phyloP scores from a whole-genome alignment of 1,140 invertebrate species.

The Rhyacophila brunnea region DNA sequence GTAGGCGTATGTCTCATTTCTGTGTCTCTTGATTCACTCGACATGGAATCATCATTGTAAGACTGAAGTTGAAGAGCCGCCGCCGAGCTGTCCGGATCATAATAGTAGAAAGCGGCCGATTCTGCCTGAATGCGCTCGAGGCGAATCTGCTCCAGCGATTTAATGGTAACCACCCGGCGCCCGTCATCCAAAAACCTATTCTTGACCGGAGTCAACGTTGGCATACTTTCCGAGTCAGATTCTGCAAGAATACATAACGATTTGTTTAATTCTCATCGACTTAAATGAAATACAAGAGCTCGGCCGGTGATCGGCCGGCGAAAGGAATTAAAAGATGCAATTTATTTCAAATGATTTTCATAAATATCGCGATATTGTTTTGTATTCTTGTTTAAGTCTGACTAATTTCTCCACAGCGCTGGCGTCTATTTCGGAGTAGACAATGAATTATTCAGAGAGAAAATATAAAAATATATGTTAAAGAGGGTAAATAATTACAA shows the following conservation, averaged over 20 bases:
- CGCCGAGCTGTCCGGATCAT: constrained; percentile 1
- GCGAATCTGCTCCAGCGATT: constrained; percentile 29
- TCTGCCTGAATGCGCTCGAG: constrained; percentile 30
- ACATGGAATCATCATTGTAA: constrained; percentile 1
- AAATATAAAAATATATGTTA: constrained; percentile 2
- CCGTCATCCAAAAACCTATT: constrained; percentile 28
- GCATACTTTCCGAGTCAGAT: constrained; percentile 32
- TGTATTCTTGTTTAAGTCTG: constrained; percentile 1
- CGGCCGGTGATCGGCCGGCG: background rate
- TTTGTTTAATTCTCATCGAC: background rate
- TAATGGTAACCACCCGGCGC: constrained; percentile 18
- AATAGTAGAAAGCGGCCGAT: constrained; percentile 28
- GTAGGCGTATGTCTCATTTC: background rate
- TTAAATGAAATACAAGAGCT: background rate
- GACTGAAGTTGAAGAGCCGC: background rate
- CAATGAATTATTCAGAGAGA: background rate
- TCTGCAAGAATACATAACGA: constrained; percentile 31
- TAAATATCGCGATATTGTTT: constrained; percentile 9
- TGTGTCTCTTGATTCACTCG: background rate
- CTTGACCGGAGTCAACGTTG: constrained; percentile 29
- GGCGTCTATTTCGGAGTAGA: background rate
- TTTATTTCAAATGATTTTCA: constrained; percentile 26
- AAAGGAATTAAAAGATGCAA: constrained; percentile 1
- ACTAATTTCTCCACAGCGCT: background rate
- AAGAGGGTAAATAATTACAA: constrained; percentile 29